Conservation (phyloP, 2,797 vertebrate genomes). For the Holocentrus rufus region DNA sequence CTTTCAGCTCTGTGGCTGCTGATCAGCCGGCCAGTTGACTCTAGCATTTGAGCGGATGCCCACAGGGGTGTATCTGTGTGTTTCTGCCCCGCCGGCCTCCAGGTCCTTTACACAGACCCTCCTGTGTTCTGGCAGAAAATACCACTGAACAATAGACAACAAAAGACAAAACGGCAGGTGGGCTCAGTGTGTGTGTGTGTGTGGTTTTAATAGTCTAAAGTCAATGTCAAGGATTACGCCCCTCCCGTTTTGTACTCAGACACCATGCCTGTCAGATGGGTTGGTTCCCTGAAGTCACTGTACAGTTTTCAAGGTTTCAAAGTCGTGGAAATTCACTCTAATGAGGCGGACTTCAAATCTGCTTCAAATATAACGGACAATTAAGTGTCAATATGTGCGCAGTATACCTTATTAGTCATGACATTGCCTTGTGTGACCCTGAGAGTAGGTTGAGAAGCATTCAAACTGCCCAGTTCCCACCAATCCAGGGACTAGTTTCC, state of each 20-base stretch:
- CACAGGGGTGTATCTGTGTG: neutral
- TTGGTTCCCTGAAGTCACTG: neutral
- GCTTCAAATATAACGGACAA: too few relatives aligned
- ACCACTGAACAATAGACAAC: conserved; percentile 19
- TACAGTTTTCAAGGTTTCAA: neutral
- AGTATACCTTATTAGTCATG: neutral
- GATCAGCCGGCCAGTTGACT: conserved; percentile 23
- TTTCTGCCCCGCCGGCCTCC: conserved; percentile 24
- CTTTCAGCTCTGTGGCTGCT: conserved; percentile 23
- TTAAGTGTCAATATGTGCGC: neutral
- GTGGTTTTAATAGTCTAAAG: conserved; percentile 5
- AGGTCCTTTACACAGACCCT: conserved; percentile 32
- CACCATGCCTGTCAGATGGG: neutral
- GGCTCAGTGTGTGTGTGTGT: conserved; percentile 37
- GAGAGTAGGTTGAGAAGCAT: conserved; percentile 26
- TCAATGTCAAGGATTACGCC: neutral
- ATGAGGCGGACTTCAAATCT: too few relatives aligned
- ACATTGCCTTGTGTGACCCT: conserved; percentile 37
- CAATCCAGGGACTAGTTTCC: conserved; percentile 52
- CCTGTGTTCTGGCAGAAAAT: conserved; percentile 41
- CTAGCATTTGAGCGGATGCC: conserved; percentile 1
- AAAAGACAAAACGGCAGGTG: conserved; percentile 47
- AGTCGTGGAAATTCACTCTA: neutral
- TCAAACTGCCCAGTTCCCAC: conserved; percentile 38
- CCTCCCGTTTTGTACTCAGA: neutral